phyloP scores from a whole-genome alignment of 2,888 invertebrate genomes.

The Timema podura region DNA sequence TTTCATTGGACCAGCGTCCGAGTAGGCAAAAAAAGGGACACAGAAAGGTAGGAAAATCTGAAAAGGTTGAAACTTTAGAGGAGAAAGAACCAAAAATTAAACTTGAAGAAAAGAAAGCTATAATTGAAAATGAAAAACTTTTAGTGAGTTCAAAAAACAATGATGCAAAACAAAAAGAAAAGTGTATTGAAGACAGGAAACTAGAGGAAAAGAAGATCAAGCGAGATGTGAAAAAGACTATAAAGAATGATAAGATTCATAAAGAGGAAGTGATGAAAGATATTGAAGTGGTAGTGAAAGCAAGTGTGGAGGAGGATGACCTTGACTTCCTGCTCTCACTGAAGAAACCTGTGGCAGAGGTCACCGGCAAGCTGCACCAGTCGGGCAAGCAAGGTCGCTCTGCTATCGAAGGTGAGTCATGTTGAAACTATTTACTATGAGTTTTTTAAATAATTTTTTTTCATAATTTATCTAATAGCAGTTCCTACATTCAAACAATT shows the following conservation, averaged over 20 bases:
- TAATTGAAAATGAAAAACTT: too few relatives aligned
- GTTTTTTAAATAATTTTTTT: too few relatives aligned
- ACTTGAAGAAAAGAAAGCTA: too few relatives aligned
- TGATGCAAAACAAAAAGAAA: too few relatives aligned
- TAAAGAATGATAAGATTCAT: neutral
- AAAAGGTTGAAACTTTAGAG: too few relatives aligned
- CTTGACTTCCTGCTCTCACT: constrained; percentile 24
- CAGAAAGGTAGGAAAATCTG: too few relatives aligned
- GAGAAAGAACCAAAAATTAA: too few relatives aligned
- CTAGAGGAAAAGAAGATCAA: neutral
- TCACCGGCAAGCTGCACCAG: neutral
- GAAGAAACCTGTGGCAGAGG: constrained; percentile 16
- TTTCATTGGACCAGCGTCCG: constrained; percentile 4
- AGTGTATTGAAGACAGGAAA: too few relatives aligned
- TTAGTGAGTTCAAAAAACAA: too few relatives aligned
- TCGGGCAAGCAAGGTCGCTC: constrained; percentile 3
- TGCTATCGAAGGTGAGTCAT: constrained; percentile 10
- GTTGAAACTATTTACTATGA: too few relatives aligned
- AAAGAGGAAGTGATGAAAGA: neutral
- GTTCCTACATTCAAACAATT: too few relatives aligned
- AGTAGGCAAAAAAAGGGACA: neutral
- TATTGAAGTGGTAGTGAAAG: neutral
- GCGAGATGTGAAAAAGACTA: neutral
- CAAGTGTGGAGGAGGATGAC: constrained; percentile 16
- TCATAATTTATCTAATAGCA: too few relatives aligned